Percentiles rank a stretch among this genome's conserved stretches.
phyloP scores from a whole-genome alignment of 2,113 vertebrate genomes.

The Microcebus tavaratra region DNA sequence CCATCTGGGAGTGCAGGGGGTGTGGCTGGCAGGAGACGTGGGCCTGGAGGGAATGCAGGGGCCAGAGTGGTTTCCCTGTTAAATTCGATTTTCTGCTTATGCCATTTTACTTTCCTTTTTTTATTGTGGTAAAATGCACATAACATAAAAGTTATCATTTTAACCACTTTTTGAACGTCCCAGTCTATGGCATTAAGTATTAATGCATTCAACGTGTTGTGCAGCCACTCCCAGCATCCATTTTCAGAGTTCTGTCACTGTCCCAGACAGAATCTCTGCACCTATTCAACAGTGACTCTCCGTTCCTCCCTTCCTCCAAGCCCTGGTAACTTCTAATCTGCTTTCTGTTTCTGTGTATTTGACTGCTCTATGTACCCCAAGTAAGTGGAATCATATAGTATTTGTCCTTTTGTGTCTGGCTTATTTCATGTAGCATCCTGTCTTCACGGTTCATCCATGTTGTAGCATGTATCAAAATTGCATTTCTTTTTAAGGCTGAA shows the following conservation, averaged over 20 bases:
- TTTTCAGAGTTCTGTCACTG: background rate
- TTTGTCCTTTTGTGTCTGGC: background rate
- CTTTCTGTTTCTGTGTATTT: background rate
- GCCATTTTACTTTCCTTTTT: background rate
- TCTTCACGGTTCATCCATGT: background rate
- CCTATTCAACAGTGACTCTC: background rate
- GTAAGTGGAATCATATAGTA: background rate
- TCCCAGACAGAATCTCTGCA: background rate
- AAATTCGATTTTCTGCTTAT: background rate
- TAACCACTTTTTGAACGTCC: background rate
- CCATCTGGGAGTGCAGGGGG: fast-evolving
- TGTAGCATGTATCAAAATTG: background rate
- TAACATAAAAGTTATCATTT: background rate
- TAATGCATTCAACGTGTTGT: background rate
- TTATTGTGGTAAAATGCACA: constrained; percentile 13
- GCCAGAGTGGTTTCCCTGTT: background rate
- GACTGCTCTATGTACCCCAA: background rate
- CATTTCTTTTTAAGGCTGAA: background rate
- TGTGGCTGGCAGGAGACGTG: background rate
- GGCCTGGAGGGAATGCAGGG: background rate
- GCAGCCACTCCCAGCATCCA: background rate
- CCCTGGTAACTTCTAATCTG: background rate
- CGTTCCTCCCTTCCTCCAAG: background rate
- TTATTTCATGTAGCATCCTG: background rate
- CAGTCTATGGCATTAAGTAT: background rate